Conservation (phyloP, 2,113 vertebrate species). For the Empidonax alnorum region DNA sequence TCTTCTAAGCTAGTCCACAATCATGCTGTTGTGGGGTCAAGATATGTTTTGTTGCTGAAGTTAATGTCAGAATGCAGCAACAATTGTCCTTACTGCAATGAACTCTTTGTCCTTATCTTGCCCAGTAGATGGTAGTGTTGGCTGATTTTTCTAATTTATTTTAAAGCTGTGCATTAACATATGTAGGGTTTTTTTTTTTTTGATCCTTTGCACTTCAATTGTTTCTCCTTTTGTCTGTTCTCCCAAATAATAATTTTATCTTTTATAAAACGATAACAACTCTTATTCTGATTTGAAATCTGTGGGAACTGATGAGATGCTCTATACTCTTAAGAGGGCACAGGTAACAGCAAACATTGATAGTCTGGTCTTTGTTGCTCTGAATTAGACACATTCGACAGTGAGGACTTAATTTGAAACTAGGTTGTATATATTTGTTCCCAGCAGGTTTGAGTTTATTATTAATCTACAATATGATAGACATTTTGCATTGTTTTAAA, state of each 20-base stretch:
- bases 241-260: neutral
- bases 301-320: neutral
- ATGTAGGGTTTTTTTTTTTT: rapidly evolving
- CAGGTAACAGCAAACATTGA: neutral
- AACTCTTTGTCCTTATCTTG: slow-evolving; percentile 66
- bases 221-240: neutral
- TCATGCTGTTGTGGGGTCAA: neutral
- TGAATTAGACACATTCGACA: neutral
- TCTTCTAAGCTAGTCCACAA: neutral
- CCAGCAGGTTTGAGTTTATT: neutral
- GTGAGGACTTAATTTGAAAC: neutral
- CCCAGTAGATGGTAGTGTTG: slow-evolving; percentile 83
- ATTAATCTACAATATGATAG: neutral
- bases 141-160: slow-evolving; percentile 67
- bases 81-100: neutral
- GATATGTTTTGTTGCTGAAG: neutral
- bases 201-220: neutral
- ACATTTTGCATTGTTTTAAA: neutral
- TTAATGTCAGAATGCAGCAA: neutral
- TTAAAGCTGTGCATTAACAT: neutral
- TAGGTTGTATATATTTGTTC: neutral
- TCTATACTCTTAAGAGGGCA: neutral
- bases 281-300: neutral
- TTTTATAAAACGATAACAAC: neutral
- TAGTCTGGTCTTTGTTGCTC: neutral